Evolutionary conservation across 2,888 invertebrate species (phyloP).

Genomic region (Oligia strigilis): DNA sequence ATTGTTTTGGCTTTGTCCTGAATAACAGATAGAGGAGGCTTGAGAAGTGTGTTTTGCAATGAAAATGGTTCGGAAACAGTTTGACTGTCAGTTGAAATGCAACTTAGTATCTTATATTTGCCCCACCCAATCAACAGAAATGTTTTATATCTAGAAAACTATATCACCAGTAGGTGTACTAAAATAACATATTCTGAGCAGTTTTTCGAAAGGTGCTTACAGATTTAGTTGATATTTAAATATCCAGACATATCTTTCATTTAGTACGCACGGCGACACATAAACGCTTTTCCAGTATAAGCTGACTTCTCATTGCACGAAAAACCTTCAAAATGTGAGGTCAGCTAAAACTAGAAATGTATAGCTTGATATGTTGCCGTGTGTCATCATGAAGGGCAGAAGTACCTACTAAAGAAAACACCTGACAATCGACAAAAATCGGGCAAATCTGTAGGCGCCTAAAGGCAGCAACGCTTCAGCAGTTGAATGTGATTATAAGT

Average conservation of each 20-base stretch:
- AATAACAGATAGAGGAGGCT: not conserved
- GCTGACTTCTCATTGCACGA: too few relatives aligned
- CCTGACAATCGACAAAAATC: not conserved
- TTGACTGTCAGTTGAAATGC: not conserved
- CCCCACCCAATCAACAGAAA: not conserved
- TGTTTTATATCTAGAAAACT: not conserved
- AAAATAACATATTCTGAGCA: not conserved
- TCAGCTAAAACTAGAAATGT: too few relatives aligned
- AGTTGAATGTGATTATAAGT: not conserved
- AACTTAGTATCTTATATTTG: not conserved
- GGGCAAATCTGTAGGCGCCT: not conserved
- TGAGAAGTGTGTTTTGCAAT: not conserved
- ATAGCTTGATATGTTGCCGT: too few relatives aligned
- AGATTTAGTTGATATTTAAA: fast-evolving
- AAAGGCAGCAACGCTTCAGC: not conserved
- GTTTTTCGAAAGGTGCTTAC: too few relatives aligned
- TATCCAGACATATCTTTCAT: not conserved
- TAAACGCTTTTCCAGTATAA: not conserved
- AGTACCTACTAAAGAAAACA: not conserved
- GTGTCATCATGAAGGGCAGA: not conserved
- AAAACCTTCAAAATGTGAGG: too few relatives aligned
- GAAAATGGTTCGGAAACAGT: not conserved
- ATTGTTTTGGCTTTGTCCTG: not conserved
- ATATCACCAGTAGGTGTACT: not conserved
- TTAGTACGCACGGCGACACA: not conserved